Conservation (phyloP, 2,113 vertebrate genomes). For the Labeo rohita region DNA sequence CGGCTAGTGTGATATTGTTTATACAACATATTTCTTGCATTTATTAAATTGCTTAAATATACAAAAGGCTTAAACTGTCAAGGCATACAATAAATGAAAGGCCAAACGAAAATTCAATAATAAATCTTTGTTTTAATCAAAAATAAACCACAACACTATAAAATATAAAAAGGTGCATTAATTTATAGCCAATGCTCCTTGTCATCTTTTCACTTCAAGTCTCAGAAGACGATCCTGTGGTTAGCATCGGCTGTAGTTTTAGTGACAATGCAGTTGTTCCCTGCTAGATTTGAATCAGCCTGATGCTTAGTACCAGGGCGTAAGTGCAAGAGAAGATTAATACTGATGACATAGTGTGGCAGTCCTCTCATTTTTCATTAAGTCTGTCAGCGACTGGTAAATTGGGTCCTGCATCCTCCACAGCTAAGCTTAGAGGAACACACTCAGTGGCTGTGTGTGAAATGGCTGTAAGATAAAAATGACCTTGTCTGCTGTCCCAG, state of each 20-base stretch:
- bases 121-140: too few relatives aligned
- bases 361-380: constrained; percentile 46
- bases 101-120: too few relatives aligned
- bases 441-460: neutral
- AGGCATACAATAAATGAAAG: too few relatives aligned
- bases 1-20: too few relatives aligned
- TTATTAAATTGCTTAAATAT: too few relatives aligned
- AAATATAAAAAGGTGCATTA: too few relatives aligned
- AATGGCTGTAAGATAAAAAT: constrained; percentile 1
- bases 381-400: constrained; percentile 44
- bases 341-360: constrained; percentile 5
- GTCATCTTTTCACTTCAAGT: neutral
- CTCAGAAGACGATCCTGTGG: constrained; percentile 21
- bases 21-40: too few relatives aligned
- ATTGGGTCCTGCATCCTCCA: constrained; percentile 30
- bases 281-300: constrained; percentile 17
- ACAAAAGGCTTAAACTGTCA: too few relatives aligned
- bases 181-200: neutral
- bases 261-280: constrained; percentile 16
- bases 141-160: too few relatives aligned
- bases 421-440: neutral
- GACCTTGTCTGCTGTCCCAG: constrained; percentile 10
- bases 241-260: constrained; percentile 1
- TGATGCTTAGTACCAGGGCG: constrained; percentile 12
- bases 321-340: constrained; percentile 44